phyloP scores from a whole-genome alignment of 2,888 invertebrate species.

The Sinopyrophorus schimmeli region DNA sequence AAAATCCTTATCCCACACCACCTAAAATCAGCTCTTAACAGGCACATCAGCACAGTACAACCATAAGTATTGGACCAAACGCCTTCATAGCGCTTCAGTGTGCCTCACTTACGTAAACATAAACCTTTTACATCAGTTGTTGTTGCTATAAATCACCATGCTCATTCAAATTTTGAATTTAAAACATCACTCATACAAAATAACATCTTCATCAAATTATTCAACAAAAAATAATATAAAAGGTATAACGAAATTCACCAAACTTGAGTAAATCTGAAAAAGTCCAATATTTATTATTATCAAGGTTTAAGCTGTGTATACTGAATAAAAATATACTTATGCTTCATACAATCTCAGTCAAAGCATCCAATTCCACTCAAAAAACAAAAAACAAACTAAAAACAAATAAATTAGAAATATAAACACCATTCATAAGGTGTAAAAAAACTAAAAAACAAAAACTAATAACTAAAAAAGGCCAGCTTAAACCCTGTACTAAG shows the following conservation, averaged over 20 bases:
- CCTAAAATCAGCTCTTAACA: constrained; percentile 55
- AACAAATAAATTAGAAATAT: constrained; percentile 5
- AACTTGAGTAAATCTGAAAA: constrained; percentile 35
- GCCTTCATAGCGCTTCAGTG: constrained; percentile 20
- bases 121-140: constrained; percentile 19
- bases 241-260: constrained; percentile 10
- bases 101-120: constrained; percentile 18
- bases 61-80: constrained; percentile 53
- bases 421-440: background rate
- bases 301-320: constrained; percentile 54
- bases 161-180: background rate
- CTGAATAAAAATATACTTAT: constrained; percentile 4
- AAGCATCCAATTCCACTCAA: constrained; percentile 11
- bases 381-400: constrained; percentile 8
- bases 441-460: constrained; percentile 7
- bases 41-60: constrained; percentile 52
- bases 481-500: constrained; percentile 53
- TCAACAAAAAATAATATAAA: constrained; percentile 9
- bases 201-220: no score
- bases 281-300: constrained; percentile 56
- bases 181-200: constrained; percentile 17
- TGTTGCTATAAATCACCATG: constrained; percentile 3
- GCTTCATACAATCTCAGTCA: constrained; percentile 7
- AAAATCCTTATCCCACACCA: constrained; percentile 68
- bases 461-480: constrained; percentile 24